Evolutionary conservation across 1,140 invertebrate genomes (phyloP).

Genomic region (Leptinotarsa defecta): DNA sequence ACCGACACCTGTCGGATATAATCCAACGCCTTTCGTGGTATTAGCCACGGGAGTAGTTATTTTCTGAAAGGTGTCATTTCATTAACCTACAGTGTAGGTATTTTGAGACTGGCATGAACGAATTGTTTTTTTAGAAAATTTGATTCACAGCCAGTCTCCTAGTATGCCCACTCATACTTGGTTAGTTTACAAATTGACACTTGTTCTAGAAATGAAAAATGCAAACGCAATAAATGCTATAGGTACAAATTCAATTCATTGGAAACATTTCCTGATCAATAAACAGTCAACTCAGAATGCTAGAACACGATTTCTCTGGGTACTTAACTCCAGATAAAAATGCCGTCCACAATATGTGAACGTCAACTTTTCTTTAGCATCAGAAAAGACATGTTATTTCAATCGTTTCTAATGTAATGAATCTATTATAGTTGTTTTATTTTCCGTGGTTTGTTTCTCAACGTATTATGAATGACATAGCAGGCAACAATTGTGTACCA

Average conservation of each 20-base stretch:
- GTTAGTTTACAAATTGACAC: too few species aligned
- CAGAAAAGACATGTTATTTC: not conserved
- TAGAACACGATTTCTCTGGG: not conserved
- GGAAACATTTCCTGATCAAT: not conserved
- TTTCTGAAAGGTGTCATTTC: too few species aligned
- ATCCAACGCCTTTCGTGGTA: too few species aligned
- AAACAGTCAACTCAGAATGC: not conserved
- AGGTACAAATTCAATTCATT: not conserved
- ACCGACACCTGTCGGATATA: too few species aligned
- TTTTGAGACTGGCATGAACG: too few species aligned
- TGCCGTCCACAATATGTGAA: not conserved
- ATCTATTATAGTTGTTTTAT: conserved; percentile 4
- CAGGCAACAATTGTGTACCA: not conserved
- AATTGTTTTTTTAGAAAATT: too few species aligned
- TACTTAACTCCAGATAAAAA: not conserved
- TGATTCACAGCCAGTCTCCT: too few species aligned
- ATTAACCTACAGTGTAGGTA: too few species aligned
- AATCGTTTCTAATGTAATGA: not conserved
- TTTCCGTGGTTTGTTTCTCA: not conserved
- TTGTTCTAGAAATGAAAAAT: too few species aligned
- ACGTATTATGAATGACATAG: not conserved
- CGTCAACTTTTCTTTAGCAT: not conserved
- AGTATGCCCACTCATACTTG: too few species aligned
- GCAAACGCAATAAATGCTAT: too few species aligned
- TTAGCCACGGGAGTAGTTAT: too few species aligned